Evolutionary conservation across 2,113 vertebrate genomes (phyloP).

Genomic region (Ceuthmochares aereus): DNA sequence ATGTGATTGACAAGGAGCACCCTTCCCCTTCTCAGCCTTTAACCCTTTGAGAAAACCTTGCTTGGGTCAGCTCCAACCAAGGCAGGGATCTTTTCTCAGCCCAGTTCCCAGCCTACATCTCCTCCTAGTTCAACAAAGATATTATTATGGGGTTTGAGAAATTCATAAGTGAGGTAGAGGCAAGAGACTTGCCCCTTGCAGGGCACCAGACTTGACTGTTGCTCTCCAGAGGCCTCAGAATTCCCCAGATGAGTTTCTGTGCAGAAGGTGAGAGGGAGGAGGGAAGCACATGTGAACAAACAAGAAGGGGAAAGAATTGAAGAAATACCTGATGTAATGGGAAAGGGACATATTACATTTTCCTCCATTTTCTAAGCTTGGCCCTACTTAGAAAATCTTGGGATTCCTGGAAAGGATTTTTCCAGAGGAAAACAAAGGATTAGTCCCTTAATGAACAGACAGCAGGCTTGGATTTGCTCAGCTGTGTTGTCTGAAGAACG

Average conservation of each 20-base stretch:
- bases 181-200: not conserved
- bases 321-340: not conserved
- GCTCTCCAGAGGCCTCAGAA: not conserved
- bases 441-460: not conserved
- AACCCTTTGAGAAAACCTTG: not conserved
- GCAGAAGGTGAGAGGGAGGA: not conserved
- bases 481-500: not conserved
- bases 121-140: not conserved
- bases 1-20: not conserved
- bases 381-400: not conserved
- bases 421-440: conserved; percentile 34
- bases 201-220: not conserved
- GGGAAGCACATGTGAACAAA: rapidly evolving
- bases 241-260: rapidly evolving
- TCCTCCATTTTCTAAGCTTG: not conserved
- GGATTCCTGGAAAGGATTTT: conserved; percentile 14
- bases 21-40: not conserved
- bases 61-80: not conserved
- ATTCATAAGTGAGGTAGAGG: not conserved
- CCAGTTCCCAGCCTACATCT: not conserved
- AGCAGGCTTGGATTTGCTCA: conserved; percentile 40
- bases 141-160: not conserved
- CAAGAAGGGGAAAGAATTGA: not conserved
- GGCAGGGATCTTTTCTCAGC: not conserved
- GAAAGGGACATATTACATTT: not conserved